Conservation (phyloP, 2,888 invertebrate genomes). For the Aphidius colemani region DNA sequence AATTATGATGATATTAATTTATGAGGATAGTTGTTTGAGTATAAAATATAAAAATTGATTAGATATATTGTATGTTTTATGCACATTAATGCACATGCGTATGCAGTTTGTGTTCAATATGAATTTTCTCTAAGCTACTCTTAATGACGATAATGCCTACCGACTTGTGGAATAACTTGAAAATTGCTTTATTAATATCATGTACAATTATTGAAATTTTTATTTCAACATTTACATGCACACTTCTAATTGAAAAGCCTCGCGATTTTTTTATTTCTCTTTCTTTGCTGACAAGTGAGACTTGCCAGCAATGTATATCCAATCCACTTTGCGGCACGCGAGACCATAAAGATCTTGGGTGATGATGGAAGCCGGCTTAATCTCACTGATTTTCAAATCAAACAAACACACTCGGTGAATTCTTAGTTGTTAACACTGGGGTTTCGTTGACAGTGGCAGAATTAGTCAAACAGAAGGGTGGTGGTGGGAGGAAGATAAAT, state of each 20-base stretch:
- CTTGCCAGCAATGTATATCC: constrained; percentile 1
- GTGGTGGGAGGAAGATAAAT: constrained; percentile 15
- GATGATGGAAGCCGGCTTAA: constrained; percentile 28
- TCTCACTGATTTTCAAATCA: constrained; percentile 37
- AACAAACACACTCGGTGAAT: constrained; percentile 26
- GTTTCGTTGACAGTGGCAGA: not conserved
- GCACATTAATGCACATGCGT: not conserved
- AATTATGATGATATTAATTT: too few relatives aligned
- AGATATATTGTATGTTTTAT: not conserved
- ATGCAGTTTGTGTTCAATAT: too few relatives aligned
- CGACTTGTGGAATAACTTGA: not conserved
- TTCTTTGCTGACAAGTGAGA: not conserved
- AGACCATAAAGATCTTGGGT: constrained; percentile 19
- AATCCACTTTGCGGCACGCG: constrained; percentile 37
- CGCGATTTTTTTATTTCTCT: not conserved
- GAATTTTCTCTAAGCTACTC: too few relatives aligned
- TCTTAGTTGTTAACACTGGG: not conserved
- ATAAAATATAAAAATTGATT: not conserved
- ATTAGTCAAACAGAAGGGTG: not conserved
- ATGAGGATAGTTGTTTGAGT: not conserved
- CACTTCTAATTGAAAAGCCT: not conserved
- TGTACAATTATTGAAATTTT: not conserved
- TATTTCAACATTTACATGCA: too few relatives aligned
- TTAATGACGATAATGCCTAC: too few relatives aligned
- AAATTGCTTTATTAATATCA: constrained; percentile 6